Conservation (phyloP, 2,797 vertebrate genomes). For the Urosaurus nigricauda region DNA sequence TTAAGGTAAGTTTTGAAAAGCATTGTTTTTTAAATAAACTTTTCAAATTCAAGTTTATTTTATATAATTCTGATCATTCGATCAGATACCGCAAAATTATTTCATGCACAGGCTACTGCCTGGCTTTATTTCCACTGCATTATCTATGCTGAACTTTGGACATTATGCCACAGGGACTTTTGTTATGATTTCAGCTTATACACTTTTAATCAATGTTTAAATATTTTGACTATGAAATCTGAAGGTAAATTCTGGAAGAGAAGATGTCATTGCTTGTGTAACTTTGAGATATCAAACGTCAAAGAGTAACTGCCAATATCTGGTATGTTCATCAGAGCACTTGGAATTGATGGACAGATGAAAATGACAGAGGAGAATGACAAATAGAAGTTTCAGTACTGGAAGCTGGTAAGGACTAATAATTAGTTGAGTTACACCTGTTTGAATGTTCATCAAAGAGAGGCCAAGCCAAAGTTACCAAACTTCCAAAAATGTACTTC, state of each 20-base stretch:
- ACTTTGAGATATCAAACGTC: slow-evolving; percentile 75
- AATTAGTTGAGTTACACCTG: slow-evolving; percentile 56
- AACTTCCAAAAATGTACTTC: not conserved
- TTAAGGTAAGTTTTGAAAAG: not conserved
- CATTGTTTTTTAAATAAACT: not conserved
- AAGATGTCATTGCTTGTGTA: slow-evolving; percentile 76
- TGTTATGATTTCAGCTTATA: slow-evolving; percentile 65
- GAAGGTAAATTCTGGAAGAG: slow-evolving; percentile 75
- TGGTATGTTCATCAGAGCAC: slow-evolving; percentile 69
- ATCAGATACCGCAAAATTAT: slow-evolving; percentile 28
- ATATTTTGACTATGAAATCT: slow-evolving; percentile 76
- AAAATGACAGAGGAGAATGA: slow-evolving; percentile 75
- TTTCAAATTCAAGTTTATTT: not conserved
- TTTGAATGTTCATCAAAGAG: slow-evolving; percentile 54
- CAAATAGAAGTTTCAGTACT: slow-evolving; percentile 69
- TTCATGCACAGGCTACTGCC: not conserved
- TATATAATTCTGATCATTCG: not conserved
- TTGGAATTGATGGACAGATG: slow-evolving; percentile 72
- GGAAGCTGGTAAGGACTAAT: slow-evolving; percentile 56
- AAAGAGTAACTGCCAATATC: slow-evolving; percentile 78
- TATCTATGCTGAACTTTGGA: slow-evolving; percentile 39
- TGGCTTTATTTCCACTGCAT: not conserved
- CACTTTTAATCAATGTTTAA: slow-evolving; percentile 71
- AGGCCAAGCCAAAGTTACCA: slow-evolving; percentile 45
- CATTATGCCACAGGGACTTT: not conserved